A percentile compares a stretch with the other conserved stretches of the same genome.
phyloP scores from a whole-genome alignment of 2,888 invertebrate genomes.

The Tetrapedia diversipes region DNA sequence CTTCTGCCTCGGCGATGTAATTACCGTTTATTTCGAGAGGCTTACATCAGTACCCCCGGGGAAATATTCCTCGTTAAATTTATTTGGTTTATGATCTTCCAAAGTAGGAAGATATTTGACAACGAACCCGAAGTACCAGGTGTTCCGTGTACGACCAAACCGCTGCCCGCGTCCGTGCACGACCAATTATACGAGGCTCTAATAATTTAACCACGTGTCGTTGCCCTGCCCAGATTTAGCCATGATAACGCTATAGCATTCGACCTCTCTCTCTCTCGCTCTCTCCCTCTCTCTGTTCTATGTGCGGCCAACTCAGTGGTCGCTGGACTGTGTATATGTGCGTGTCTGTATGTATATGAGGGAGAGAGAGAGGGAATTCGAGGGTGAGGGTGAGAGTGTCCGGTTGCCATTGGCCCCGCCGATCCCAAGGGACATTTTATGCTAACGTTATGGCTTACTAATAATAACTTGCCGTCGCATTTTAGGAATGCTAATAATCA shows the following conservation, averaged over 20 bases:
- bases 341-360: no score
- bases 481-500: conserved; percentile 70
- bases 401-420: conserved; percentile 26
- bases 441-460: conserved; percentile 74
- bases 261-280: no score
- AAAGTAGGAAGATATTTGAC: conserved; percentile 47
- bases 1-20: conserved; percentile 20
- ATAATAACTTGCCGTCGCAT: conserved; percentile 72
- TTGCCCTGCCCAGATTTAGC: conserved; percentile 72
- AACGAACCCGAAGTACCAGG: conserved; percentile 52
- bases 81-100: conserved; percentile 14
- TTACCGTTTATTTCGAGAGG: conserved; percentile 35
- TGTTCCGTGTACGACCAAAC: conserved; percentile 65
- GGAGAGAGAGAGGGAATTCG: no score
- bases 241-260: conserved; percentile 69
- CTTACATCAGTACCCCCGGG: conserved; percentile 7
- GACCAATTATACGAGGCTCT: conserved; percentile 77
- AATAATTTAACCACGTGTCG: conserved; percentile 76
- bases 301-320: conserved; percentile 1
- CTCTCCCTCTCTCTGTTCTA: no score
- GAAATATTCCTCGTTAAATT: conserved; percentile 29
- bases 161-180: conserved; percentile 74
- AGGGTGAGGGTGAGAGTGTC: conserved; percentile 20
- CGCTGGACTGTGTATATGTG: no score
- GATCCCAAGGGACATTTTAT: conserved; percentile 63